Percentiles rank a stretch among this genome's conserved stretches.
phyloP scores from a whole-genome alignment of 1,140 invertebrate species.

The Epicauta chinensis region DNA sequence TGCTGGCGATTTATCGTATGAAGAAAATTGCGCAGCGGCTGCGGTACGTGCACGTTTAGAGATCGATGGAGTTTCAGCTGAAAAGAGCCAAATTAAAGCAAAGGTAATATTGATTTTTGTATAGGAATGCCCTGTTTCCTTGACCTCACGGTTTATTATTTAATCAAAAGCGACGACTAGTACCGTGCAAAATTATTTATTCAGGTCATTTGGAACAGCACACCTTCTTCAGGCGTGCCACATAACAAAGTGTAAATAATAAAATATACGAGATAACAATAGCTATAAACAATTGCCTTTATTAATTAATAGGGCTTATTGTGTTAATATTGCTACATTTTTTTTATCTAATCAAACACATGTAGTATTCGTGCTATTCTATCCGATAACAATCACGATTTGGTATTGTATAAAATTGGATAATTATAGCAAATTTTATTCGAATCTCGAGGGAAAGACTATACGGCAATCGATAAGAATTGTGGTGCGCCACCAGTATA shows the following conservation, averaged over 20 bases:
- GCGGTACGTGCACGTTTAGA: conserved; percentile 59
- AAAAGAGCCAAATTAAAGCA: conserved; percentile 65
- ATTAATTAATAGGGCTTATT: too few relatives aligned
- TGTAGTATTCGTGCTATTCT: too few relatives aligned
- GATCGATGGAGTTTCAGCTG: conserved; percentile 66
- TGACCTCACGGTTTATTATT: neutral
- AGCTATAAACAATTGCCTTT: too few relatives aligned
- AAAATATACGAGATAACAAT: neutral
- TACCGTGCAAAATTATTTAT: conserved; percentile 3
- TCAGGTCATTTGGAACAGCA: conserved; percentile 21
- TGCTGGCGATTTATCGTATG: conserved; percentile 72
- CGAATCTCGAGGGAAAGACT: too few relatives aligned
- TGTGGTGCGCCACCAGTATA: too few relatives aligned
- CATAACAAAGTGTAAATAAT: conserved; percentile 27
- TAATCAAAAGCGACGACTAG: neutral
- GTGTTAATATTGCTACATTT: too few relatives aligned
- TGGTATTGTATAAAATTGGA: too few relatives aligned
- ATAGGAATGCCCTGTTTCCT: neutral
- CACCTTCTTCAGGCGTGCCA: conserved; percentile 29
- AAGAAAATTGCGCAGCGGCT: conserved; percentile 56
- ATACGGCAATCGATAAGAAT: too few relatives aligned
- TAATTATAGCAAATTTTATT: too few relatives aligned
- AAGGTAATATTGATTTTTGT: conserved; percentile 48
- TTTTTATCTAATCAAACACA: neutral
- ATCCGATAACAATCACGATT: too few relatives aligned